A percentile compares a stretch with the other conserved stretches of the same genome.
Evolutionary conservation across 1,140 invertebrate species (phyloP).

Genomic region (Cotesia typhae): DNA sequence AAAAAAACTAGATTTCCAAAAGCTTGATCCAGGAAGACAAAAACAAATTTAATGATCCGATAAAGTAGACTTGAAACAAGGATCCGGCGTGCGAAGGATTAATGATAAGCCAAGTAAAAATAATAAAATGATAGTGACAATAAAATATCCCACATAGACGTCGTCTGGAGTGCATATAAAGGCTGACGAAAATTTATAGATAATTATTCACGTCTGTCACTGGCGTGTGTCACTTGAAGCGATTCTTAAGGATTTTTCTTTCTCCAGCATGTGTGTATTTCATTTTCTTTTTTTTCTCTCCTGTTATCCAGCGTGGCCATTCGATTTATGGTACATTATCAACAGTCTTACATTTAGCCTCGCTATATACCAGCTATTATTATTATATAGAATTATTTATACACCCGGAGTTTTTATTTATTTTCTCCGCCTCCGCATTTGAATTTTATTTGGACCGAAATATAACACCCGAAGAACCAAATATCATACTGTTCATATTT

Average conservation of each 20-base stretch:
- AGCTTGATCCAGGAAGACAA: no score
- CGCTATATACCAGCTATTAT: background rate
- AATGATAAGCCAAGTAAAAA: background rate
- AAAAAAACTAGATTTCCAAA: background rate
- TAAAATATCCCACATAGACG: slow-evolving; percentile 7
- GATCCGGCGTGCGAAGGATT: no score
- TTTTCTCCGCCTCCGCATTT: background rate
- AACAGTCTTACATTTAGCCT: background rate
- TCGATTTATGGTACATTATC: slow-evolving; percentile 37
- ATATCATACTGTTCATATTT: background rate
- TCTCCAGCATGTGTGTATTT: background rate
- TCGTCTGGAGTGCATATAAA: slow-evolving; percentile 15
- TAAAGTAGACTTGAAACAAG: no score
- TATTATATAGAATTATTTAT: no score
- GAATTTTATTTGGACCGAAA: slow-evolving; percentile 13
- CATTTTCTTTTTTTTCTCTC: background rate
- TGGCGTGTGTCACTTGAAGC: slow-evolving; percentile 11
- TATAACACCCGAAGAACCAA: background rate
- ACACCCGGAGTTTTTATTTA: background rate
- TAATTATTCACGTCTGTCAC: slow-evolving; percentile 29
- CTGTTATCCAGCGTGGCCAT: slow-evolving; percentile 1
- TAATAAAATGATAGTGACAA: slow-evolving; percentile 1
- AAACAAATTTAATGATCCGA: no score
- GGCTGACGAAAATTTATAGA: slow-evolving; percentile 30
- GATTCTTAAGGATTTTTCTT: background rate